phyloP scores from a whole-genome alignment of 2,113 vertebrate genomes.

The Pelecanus crispus region DNA sequence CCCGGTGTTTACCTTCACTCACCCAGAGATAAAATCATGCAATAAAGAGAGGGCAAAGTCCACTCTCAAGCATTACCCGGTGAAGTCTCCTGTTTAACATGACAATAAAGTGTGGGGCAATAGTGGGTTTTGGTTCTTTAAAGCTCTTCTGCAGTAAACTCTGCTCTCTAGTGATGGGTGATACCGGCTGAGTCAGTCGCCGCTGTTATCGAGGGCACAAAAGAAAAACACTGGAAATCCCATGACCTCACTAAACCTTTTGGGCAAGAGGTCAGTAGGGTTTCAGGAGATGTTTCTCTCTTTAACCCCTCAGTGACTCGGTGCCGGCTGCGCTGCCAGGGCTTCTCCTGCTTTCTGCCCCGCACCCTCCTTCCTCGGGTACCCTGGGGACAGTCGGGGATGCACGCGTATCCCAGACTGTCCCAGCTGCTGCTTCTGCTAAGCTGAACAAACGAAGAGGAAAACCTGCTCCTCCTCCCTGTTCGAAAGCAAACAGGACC shows the following conservation, averaged over 20 bases:
- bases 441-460: background rate
- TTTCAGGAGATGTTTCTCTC: background rate
- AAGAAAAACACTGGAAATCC: background rate
- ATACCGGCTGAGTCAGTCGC: background rate
- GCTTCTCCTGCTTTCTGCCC: background rate
- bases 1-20: slow-evolving; percentile 24
- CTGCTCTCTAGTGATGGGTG: background rate
- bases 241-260: background rate
- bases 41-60: slow-evolving; percentile 48
- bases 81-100: background rate
- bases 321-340: background rate
- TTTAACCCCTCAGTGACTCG: background rate
- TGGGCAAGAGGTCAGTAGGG: background rate
- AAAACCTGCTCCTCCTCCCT: background rate
- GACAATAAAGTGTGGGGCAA: background rate
- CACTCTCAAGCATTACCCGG: background rate
- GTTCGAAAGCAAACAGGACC: fast-evolving
- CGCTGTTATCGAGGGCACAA: background rate
- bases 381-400: fast-evolving
- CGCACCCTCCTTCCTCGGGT: background rate
- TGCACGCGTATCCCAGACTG: fast-evolving
- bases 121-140: background rate
- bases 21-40: slow-evolving; percentile 24
- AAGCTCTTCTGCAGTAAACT: background rate
- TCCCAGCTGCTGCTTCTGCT: no score